Percentiles rank a stretch among this genome's conserved stretches.
phyloP scores from a whole-genome alignment of 2,113 vertebrate species.

The Pelecanus crispus region DNA sequence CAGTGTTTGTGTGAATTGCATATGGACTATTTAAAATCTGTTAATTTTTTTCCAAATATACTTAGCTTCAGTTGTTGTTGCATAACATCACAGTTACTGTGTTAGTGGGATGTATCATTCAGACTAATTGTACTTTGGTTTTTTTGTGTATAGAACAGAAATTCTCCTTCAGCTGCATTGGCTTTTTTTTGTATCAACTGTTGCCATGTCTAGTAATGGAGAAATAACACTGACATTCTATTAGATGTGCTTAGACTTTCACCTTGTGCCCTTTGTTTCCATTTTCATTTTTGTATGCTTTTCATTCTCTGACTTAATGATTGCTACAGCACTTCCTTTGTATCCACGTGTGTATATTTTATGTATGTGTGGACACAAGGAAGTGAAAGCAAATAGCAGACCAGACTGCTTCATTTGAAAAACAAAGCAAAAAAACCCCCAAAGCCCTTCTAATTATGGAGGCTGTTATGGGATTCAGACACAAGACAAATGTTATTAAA shows the following conservation, averaged over 20 bases:
- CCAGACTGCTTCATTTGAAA: background rate
- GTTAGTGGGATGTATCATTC: background rate
- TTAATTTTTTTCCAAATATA: background rate
- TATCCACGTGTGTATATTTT: rapidly evolving
- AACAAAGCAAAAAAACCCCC: background rate
- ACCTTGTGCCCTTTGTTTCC: background rate
- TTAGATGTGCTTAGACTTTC: background rate
- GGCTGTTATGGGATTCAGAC: rapidly evolving
- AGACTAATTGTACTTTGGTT: background rate
- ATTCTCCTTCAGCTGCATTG: background rate
- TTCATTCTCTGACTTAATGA: background rate
- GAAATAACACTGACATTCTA: background rate
- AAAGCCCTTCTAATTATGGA: background rate
- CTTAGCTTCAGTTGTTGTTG: background rate
- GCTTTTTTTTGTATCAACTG: background rate
- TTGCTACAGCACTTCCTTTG: background rate
- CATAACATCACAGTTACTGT: background rate
- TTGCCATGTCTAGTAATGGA: background rate
- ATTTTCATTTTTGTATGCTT: background rate
- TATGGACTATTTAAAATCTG: background rate
- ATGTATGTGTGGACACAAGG: rapidly evolving
- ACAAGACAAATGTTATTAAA: background rate
- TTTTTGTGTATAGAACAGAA: background rate
- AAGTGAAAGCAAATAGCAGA: background rate
- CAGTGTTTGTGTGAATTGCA: background rate